Evolutionary conservation across 2,113 vertebrate species (phyloP).

Genomic region (Protobothrops mucrosquamatus): DNA sequence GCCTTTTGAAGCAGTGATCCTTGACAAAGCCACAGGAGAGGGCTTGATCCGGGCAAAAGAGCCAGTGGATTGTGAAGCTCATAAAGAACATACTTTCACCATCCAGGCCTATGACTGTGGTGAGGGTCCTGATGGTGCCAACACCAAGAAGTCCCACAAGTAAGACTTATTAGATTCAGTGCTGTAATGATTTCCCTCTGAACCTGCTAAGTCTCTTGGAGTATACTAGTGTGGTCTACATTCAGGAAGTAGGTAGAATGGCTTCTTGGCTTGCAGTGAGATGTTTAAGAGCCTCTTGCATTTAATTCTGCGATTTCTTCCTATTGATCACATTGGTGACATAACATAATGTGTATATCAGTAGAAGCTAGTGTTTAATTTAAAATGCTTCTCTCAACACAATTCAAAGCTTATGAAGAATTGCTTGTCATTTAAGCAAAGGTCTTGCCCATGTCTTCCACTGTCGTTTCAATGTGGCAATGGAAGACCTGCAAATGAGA

Average conservation of each 20-base stretch:
- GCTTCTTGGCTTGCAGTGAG: background rate
- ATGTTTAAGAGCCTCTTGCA: background rate
- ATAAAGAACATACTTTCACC: slow-evolving; percentile 96
- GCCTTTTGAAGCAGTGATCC: slow-evolving; percentile 94
- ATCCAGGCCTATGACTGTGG: slow-evolving; percentile 98
- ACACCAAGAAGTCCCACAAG: slow-evolving; percentile 99
- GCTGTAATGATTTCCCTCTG: background rate
- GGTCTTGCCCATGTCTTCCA: background rate
- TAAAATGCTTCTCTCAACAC: background rate
- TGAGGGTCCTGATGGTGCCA: slow-evolving; percentile 90
- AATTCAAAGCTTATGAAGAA: background rate
- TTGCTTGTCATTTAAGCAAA: background rate
- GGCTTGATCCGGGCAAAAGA: slow-evolving; percentile 95
- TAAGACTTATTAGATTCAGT: slow-evolving; percentile 57
- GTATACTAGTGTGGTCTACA: background rate
- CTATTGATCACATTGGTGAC: background rate
- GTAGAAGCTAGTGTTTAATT: background rate
- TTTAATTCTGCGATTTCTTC: background rate
- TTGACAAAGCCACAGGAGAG: slow-evolving; percentile 95
- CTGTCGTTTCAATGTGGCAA: background rate
- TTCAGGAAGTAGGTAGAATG: background rate
- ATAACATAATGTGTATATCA: background rate
- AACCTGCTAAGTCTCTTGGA: background rate
- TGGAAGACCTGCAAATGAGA: background rate
- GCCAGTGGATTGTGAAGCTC: slow-evolving; percentile 93